Conservation (phyloP, 2,113 vertebrate species). For the Xenopus tropicalis region UCB_Xtro_10.0 CM004445.2:50050501-50051000, state of each 20-base stretch:
- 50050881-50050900: no score
- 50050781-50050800: conserved; percentile 8
- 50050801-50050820: conserved; percentile 6
- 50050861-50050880: background rate
- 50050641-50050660: conserved; percentile 10
- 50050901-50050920: no score
- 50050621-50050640: background rate
- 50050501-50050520: no score
- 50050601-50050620: conserved; percentile 15
- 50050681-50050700: conserved; percentile 20
- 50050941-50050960: background rate
- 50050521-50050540: no score
- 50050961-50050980: background rate
- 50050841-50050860: conserved; percentile 1
- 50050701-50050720: conserved; percentile 27
- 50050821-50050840: conserved; percentile 1
- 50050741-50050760: conserved; percentile 24
- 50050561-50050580: background rate
- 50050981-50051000: background rate
- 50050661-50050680: conserved; percentile 20
- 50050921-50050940: no score
- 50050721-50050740: conserved; percentile 18
- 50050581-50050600: conserved; percentile 1
- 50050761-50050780: conserved; percentile 7
- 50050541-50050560: background rate